phyloP scores from a whole-genome alignment of 2,113 vertebrate genomes.

The Siniperca chuatsi region DNA sequence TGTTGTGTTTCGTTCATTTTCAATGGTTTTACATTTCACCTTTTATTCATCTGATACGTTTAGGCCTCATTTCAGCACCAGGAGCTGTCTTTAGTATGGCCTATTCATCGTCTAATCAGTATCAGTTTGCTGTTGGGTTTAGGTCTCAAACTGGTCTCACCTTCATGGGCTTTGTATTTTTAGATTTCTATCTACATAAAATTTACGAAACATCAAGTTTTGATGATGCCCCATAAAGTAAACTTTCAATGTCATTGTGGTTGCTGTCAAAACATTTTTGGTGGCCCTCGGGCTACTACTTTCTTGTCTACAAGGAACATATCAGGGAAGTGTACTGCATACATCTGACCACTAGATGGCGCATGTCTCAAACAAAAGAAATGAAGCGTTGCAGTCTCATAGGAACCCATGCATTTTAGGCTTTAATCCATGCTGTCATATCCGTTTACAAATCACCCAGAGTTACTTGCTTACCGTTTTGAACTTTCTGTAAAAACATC shows the following conservation, averaged over 20 bases:
- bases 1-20: background rate
- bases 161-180: background rate
- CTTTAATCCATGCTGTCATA: background rate
- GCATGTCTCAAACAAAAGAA: conserved; percentile 42
- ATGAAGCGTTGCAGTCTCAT: background rate
- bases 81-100: background rate
- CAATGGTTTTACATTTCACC: background rate
- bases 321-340: conserved; percentile 1
- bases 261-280: background rate
- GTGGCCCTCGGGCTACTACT: background rate
- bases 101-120: background rate
- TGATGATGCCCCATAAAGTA: background rate
- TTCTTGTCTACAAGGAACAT: background rate
- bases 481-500: conserved; percentile 3
- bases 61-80: background rate
- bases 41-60: background rate
- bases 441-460: conserved; percentile 4
- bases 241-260: background rate
- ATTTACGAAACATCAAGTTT: background rate
- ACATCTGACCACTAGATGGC: conserved; percentile 62
- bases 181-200: background rate
- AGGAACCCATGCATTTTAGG: background rate
- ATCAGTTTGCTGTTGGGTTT: background rate
- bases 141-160: background rate
- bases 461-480: conserved; percentile 1